A percentile compares a stretch with the other conserved stretches of the same genome.
Conservation (phyloP, 2,113 vertebrate species). For the Hemicordylus capensis region DNA sequence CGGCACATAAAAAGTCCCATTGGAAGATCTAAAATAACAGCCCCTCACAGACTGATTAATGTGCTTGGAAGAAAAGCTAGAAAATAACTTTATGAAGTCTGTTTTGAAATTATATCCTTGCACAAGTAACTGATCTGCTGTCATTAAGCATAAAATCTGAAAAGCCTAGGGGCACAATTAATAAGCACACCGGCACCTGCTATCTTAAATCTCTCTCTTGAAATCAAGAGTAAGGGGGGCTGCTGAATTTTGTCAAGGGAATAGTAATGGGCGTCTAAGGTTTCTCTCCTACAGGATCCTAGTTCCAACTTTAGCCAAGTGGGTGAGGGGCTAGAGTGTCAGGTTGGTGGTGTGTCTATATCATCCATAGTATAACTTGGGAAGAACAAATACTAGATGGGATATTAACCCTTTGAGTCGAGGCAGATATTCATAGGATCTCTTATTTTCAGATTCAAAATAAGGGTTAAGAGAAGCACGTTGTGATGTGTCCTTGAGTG, state of each 20-base stretch:
- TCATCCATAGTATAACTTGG: neutral
- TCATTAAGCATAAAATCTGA: slow-evolving; percentile 58
- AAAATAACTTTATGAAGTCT: slow-evolving; percentile 52
- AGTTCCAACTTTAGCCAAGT: slow-evolving; percentile 15
- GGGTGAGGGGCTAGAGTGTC: neutral
- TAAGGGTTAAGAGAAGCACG: too few relatives aligned
- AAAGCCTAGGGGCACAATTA: slow-evolving; percentile 54
- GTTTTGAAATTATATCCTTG: slow-evolving; percentile 36
- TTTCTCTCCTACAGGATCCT: neutral
- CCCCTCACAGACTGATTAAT: slow-evolving; percentile 31
- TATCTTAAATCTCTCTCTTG: slow-evolving; percentile 36
- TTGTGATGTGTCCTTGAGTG: too few relatives aligned
- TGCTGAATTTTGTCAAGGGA: neutral
- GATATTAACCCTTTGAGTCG: neutral
- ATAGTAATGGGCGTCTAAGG: neutral
- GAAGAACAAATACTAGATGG: neutral
- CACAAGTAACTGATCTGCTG: slow-evolving; percentile 61
- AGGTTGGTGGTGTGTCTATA: too few relatives aligned
- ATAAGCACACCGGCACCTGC: slow-evolving; percentile 55
- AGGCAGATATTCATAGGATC: neutral
- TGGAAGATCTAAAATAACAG: slow-evolving; percentile 42
- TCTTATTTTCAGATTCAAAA: neutral
- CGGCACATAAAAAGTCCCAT: neutral
- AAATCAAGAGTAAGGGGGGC: slow-evolving; percentile 27
- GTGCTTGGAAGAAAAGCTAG: slow-evolving; percentile 28